These are phyloP conservation scores for Euleptes europaea DNA, from an alignment of 2,113 vertebrate genomes.

Conservation along the genomic window DNA sequence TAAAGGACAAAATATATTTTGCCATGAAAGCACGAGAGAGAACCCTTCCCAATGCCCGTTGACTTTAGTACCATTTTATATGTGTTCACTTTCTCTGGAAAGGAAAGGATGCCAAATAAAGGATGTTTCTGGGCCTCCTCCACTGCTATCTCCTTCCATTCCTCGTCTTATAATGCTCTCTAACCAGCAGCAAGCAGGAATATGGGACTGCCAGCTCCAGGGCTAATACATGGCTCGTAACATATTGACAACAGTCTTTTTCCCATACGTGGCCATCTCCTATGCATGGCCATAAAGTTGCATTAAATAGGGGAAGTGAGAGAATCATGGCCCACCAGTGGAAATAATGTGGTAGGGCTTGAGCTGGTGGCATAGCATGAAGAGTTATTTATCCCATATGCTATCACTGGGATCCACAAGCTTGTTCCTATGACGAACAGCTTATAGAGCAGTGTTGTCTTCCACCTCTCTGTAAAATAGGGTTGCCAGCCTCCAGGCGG, in stretches of 20 bases:
- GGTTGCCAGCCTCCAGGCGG: too few species aligned
- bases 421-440: neutral
- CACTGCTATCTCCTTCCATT: too few species aligned
- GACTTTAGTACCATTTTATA: neutral
- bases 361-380: too few species aligned
- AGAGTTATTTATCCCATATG: too few species aligned
- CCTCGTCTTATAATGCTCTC: too few species aligned
- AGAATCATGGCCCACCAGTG: too few species aligned
- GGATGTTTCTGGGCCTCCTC: too few species aligned
- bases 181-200: too few species aligned
- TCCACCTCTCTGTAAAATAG: too few species aligned
- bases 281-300: neutral
- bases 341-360: neutral
- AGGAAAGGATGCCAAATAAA: neutral
- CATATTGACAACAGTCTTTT: too few species aligned
- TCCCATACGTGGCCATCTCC: neutral
- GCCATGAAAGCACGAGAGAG: neutral
- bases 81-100: neutral
- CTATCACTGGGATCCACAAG: neutral
- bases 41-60: neutral
- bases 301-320: neutral
- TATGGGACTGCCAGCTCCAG: too few species aligned
- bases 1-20: neutral
- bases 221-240: too few species aligned
- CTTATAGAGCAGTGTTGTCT: neutral